These are phyloP conservation scores for Phocoena sinus DNA, from an alignment of 2,113 vertebrate genomes.

Conservation along the genomic window DNA sequence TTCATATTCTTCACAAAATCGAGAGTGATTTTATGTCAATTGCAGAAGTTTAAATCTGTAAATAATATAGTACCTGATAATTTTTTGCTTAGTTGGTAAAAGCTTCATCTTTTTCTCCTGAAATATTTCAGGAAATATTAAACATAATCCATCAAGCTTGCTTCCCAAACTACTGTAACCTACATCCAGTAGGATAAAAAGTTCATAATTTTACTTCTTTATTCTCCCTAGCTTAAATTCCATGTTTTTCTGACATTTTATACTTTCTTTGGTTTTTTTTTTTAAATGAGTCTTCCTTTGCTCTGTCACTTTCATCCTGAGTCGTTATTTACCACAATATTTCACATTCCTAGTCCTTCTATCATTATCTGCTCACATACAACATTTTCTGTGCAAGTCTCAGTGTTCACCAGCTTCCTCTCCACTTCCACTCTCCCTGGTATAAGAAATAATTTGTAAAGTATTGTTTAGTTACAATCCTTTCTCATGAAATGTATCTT, in stretches of 20 bases:
- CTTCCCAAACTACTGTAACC: background rate
- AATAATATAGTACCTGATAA: background rate
- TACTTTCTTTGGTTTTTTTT: background rate
- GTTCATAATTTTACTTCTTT: background rate
- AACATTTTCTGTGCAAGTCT: background rate
- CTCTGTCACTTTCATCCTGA: background rate
- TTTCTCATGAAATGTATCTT: background rate
- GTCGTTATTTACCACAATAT: background rate
- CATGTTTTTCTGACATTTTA: background rate
- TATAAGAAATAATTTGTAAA: background rate
- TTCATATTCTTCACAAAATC: background rate
- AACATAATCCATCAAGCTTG: background rate
- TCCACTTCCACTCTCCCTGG: background rate
- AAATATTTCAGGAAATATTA: background rate
- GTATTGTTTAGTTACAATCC: background rate
- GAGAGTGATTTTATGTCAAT: background rate
- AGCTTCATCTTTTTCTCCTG: background rate
- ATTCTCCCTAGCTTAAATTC: background rate
- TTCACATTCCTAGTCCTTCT: background rate
- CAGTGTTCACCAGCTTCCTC: background rate
- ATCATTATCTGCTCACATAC: background rate
- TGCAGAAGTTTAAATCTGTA: background rate
- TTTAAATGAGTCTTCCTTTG: background rate
- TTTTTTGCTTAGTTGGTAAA: background rate
- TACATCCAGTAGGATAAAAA: background rate